phyloP scores from a whole-genome alignment of 2,797 vertebrate genomes.

The Geotrypetes seraphini region DNA sequence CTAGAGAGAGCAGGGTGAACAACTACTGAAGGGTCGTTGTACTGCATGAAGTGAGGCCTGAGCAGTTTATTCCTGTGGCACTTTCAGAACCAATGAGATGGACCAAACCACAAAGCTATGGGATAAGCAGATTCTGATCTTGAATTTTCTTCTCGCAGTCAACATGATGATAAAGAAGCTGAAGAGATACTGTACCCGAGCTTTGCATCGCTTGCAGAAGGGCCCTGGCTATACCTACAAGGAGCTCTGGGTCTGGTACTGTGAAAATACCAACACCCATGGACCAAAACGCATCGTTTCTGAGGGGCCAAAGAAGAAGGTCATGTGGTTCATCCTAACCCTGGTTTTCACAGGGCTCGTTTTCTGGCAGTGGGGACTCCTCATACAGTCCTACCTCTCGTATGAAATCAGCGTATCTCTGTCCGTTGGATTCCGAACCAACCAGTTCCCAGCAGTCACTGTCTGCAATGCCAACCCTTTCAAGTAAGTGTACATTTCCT shows the following conservation, averaged over 20 bases:
- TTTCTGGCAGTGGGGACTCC: slow-evolving; percentile 63
- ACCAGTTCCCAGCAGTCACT: slow-evolving; percentile 63
- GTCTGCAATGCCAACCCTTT: slow-evolving; percentile 64
- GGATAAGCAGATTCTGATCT: too few species aligned
- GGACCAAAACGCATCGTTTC: slow-evolving; percentile 66
- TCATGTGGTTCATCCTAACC: slow-evolving; percentile 58
- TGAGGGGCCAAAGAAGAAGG: slow-evolving; percentile 66
- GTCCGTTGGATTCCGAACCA: slow-evolving; percentile 58
- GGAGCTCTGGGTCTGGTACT: slow-evolving; percentile 70
- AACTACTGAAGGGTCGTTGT: too few species aligned
- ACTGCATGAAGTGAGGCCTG: too few species aligned
- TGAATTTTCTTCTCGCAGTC: too few species aligned
- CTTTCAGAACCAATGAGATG: too few species aligned
- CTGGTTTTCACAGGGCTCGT: slow-evolving; percentile 55
- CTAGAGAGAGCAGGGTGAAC: too few species aligned
- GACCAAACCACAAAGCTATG: too few species aligned
- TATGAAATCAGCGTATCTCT: slow-evolving; percentile 56
- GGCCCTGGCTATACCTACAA: slow-evolving; percentile 63
- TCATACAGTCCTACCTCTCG: slow-evolving; percentile 58
- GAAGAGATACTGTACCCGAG: slow-evolving; percentile 45
- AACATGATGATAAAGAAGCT: slow-evolving; percentile 23
- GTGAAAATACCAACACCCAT: slow-evolving; percentile 67
- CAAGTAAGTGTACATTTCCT: slow-evolving; percentile 53
- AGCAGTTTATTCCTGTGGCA: too few species aligned
- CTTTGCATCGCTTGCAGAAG: slow-evolving; percentile 63